Conservation (phyloP, 2,797 vertebrate species). For the Geotrypetes seraphini region DNA sequence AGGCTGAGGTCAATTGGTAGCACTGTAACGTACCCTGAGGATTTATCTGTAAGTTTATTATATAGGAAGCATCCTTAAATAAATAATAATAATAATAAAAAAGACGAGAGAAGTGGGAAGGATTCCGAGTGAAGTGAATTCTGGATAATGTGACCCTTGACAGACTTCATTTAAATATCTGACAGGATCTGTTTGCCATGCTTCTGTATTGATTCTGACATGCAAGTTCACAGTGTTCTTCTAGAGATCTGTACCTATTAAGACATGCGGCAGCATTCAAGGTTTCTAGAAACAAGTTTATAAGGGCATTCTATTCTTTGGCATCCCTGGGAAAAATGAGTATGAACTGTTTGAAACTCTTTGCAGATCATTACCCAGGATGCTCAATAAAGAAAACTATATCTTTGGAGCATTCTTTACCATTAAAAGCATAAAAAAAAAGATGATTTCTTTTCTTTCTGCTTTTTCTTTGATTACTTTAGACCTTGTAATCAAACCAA, state of each 20-base stretch:
- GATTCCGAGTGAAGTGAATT: constrained; percentile 17
- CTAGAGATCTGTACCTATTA: constrained; percentile 47
- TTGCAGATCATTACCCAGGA: constrained; percentile 47
- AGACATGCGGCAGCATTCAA: constrained; percentile 25
- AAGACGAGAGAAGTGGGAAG: constrained; percentile 23
- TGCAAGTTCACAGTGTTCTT: constrained; percentile 40
- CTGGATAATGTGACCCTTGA: constrained; percentile 27
- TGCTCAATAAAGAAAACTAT: constrained; percentile 48
- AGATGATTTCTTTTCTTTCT: constrained; percentile 23
- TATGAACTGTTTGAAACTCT: constrained; percentile 50
- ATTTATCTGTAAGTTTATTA: constrained; percentile 17
- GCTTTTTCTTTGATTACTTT: constrained; percentile 79
- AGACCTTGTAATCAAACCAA: constrained; percentile 84
- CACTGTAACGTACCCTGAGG: constrained; percentile 32
- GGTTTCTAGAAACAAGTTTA: constrained; percentile 58
- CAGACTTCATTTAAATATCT: constrained; percentile 42
- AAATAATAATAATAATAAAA: constrained; percentile 27
- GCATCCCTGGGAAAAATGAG: constrained; percentile 48
- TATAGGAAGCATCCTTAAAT: constrained; percentile 21
- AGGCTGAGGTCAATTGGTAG: constrained; percentile 32
- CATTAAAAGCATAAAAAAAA: constrained; percentile 3
- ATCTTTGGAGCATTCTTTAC: constrained; percentile 35
- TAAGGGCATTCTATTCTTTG: constrained; percentile 48
- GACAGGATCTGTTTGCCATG: constrained; percentile 38
- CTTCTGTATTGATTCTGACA: constrained; percentile 39